A percentile compares a stretch with the other conserved stretches of the same genome.
phyloP scores from a whole-genome alignment of 2,888 invertebrate species.

The Bursaphelenchus okinawaensis region DNA sequence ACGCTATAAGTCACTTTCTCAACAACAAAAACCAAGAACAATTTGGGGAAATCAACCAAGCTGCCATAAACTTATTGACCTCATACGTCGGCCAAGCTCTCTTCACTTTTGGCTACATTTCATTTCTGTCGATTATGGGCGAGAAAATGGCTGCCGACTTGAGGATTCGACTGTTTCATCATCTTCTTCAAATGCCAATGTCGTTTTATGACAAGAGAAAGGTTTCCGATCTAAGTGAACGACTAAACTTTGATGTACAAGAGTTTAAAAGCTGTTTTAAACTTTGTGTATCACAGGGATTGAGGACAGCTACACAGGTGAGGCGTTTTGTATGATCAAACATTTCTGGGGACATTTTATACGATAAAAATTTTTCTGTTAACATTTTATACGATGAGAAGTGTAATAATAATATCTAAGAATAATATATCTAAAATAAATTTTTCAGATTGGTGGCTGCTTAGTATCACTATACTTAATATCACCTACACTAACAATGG shows the following conservation, averaged over 20 bases:
- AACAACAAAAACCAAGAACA: constrained; percentile 30
- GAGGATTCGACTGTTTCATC: constrained; percentile 60
- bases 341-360: too few relatives aligned
- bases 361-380: not conserved
- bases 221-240: constrained; percentile 84
- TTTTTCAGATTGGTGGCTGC: constrained; percentile 66
- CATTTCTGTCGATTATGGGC: constrained; percentile 77
- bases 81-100: constrained; percentile 64
- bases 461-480: constrained; percentile 75
- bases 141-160: constrained; percentile 78
- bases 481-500: constrained; percentile 80
- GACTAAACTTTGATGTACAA: constrained; percentile 86
- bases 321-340: not conserved
- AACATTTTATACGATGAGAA: too few relatives aligned
- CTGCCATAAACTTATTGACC: constrained; percentile 20
- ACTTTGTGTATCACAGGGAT: constrained; percentile 81
- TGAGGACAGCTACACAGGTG: constrained; percentile 80
- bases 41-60: constrained; percentile 36
- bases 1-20: constrained; percentile 44
- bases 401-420: not conserved
- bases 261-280: constrained; percentile 96
- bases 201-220: constrained; percentile 64
- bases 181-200: constrained; percentile 35
- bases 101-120: constrained; percentile 84
- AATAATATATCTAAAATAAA: constrained; percentile 25